Percentiles rank a stretch among this genome's conserved stretches.
phyloP scores from a whole-genome alignment of 2,797 vertebrate genomes.

The Onychomys leucogaster region DNA sequence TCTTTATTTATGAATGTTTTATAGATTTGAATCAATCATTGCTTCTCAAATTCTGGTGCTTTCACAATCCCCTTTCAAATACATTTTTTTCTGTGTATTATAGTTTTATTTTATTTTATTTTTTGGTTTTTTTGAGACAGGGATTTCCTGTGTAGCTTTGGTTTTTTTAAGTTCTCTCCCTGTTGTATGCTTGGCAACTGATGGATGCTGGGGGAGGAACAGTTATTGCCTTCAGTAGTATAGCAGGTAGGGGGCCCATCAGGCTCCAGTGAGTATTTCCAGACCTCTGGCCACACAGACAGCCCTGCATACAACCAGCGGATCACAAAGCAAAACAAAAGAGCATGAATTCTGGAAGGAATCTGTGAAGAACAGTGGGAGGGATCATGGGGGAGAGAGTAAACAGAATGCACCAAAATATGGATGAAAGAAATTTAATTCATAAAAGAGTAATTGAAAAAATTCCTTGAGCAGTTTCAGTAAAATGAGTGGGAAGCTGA shows the following conservation, averaged over 20 bases:
- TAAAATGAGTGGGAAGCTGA: not conserved
- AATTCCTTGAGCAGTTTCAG: slow-evolving; percentile 8
- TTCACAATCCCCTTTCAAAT: not conserved
- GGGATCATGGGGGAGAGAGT: not conserved
- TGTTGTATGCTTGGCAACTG: not conserved
- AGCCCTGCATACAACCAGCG: not conserved
- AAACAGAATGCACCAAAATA: not conserved
- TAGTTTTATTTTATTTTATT: not conserved
- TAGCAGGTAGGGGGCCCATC: not conserved
- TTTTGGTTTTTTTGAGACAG: too few species aligned
- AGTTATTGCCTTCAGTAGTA: not conserved
- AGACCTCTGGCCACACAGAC: not conserved
- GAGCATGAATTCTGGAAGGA: not conserved
- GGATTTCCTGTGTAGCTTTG: too few species aligned
- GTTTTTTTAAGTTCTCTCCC: not conserved
- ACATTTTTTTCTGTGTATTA: not conserved
- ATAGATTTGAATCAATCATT: slow-evolving; percentile 26
- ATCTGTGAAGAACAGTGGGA: not conserved
- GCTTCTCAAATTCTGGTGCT: slow-evolving; percentile 49
- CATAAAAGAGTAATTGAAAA: not conserved
- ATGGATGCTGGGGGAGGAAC: not conserved
- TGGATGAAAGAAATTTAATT: not conserved
- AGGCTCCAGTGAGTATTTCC: not conserved
- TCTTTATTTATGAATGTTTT: slow-evolving; percentile 37
- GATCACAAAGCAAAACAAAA: not conserved